Evolutionary conservation across 2,888 invertebrate genomes (phyloP).

Genomic region (Ferdinandea cuprea): DNA sequence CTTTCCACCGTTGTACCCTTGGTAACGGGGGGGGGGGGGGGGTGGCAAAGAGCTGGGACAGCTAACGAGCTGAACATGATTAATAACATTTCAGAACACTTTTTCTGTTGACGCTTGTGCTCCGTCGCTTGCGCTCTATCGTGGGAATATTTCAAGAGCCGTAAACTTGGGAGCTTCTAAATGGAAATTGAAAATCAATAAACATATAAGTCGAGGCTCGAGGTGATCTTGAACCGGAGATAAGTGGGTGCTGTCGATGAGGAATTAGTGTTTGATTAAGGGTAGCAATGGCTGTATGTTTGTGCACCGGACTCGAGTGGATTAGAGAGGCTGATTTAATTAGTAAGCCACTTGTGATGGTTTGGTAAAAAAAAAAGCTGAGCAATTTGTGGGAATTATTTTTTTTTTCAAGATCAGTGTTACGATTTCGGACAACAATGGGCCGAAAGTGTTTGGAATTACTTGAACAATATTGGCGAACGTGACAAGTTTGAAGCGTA

Average conservation of each 20-base stretch:
- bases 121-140: conserved; percentile 34
- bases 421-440: background rate
- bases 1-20: conserved; percentile 44
- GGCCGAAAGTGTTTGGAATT: background rate
- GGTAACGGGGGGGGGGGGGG: conserved; percentile 3
- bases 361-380: background rate
- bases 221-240: conserved; percentile 43
- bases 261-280: conserved; percentile 46
- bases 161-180: conserved; percentile 49
- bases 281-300: conserved; percentile 8
- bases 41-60: background rate
- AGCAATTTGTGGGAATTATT: conserved; percentile 27
- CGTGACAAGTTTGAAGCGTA: background rate
- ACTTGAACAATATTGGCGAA: conserved; percentile 17
- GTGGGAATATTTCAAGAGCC: conserved; percentile 61
- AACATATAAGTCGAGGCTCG: conserved; percentile 42
- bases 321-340: conserved; percentile 38
- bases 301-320: conserved; percentile 14
- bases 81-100: conserved; percentile 54
- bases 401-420: background rate
- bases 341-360: conserved; percentile 23
- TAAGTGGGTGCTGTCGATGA: conserved; percentile 48
- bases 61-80: conserved; percentile 66
- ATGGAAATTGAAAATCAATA: conserved; percentile 60
- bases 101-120: conserved; percentile 2